Conservation (phyloP, 2,888 invertebrate genomes). For the Formica aserva region DNA sequence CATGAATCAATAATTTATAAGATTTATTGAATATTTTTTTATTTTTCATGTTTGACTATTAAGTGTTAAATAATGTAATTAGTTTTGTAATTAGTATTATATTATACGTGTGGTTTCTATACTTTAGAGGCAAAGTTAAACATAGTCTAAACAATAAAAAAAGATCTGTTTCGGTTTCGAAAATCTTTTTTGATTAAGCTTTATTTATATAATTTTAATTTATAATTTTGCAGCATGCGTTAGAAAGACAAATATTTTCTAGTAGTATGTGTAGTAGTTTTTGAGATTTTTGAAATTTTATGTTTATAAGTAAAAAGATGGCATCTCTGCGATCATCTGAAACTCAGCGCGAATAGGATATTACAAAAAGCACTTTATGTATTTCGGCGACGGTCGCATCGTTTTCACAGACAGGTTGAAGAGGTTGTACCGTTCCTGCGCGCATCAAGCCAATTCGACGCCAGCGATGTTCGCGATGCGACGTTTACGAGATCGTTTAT, state of each 20-base stretch:
- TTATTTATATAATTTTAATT: neutral
- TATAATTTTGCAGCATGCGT: neutral
- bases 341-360: slow-evolving; percentile 9
- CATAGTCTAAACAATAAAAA: neutral
- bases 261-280: neutral
- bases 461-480: slow-evolving; percentile 76
- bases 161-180: neutral
- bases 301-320: neutral
- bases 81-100: neutral
- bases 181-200: neutral
- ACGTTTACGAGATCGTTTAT: slow-evolving; percentile 80
- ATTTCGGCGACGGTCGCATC: slow-evolving; percentile 64
- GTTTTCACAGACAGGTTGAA: slow-evolving; percentile 65
- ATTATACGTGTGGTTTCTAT: too few relatives aligned
- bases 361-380: slow-evolving; percentile 57
- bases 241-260: neutral
- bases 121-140: neutral
- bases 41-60: neutral
- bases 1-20: neutral
- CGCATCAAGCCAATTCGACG: slow-evolving; percentile 71
- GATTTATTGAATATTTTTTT: neutral
- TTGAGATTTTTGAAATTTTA: neutral
- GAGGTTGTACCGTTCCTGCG: slow-evolving; percentile 64
- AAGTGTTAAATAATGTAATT: neutral
- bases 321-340: neutral